Conservation (phyloP, 1,140 invertebrate genomes). For the Condylostylus longicornis region DNA sequence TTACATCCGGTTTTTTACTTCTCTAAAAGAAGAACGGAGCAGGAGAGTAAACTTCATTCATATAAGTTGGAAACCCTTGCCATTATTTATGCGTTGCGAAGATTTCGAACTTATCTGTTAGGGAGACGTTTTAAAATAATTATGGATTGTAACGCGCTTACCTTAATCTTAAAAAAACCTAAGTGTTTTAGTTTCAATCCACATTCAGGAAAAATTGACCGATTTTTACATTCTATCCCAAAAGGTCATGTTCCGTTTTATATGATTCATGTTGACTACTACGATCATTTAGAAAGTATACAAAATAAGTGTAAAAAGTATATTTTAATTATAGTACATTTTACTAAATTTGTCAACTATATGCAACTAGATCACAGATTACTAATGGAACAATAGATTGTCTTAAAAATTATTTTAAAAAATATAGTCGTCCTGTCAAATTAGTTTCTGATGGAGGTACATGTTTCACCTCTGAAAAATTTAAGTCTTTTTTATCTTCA, state of each 20-base stretch:
- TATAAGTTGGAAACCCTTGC: too few relatives aligned
- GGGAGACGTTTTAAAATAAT: too few relatives aligned
- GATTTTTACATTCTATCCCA: constrained; percentile 15
- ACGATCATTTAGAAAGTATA: constrained; percentile 13
- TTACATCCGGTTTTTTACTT: too few relatives aligned
- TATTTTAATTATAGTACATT: constrained; percentile 30
- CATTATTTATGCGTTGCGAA: too few relatives aligned
- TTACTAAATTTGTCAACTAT: constrained; percentile 3
- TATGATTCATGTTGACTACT: constrained; percentile 18
- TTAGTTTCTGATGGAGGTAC: constrained; percentile 16
- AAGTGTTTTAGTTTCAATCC: too few relatives aligned
- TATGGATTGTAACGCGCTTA: too few relatives aligned
- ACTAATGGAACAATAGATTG: constrained; percentile 14
- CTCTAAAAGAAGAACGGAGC: too few relatives aligned
- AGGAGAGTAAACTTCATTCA: too few relatives aligned
- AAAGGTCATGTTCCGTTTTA: constrained; percentile 16
- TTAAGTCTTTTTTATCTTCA: constrained; percentile 7
- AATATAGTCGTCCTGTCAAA: constrained; percentile 7
- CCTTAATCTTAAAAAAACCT: too few relatives aligned
- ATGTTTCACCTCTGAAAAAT: constrained; percentile 14
- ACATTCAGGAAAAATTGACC: constrained; percentile 10
- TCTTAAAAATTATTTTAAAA: constrained; percentile 5
- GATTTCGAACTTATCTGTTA: too few relatives aligned
- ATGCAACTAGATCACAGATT: constrained; percentile 1
- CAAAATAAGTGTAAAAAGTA: constrained; percentile 29